Conservation (phyloP, 2,113 vertebrate species). For the Thalassarche chlororhynchos region DNA sequence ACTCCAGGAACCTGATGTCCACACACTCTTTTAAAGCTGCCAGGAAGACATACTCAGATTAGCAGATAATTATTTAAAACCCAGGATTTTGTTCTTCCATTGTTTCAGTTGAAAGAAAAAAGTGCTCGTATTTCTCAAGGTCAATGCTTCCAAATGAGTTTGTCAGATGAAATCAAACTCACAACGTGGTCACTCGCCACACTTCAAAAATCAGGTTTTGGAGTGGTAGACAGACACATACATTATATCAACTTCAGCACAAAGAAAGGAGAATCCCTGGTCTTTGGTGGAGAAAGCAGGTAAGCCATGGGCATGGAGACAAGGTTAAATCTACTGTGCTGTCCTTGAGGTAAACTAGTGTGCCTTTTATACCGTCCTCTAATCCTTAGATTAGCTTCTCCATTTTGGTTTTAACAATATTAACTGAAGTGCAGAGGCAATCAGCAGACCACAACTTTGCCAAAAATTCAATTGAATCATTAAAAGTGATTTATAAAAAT, state of each 20-base stretch:
- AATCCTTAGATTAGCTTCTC: slow-evolving; percentile 14
- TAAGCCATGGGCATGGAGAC: background rate
- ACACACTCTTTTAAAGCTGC: background rate
- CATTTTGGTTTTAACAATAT: background rate
- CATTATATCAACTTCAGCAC: background rate
- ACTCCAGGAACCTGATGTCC: background rate
- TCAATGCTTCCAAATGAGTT: background rate
- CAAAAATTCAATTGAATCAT: slow-evolving; percentile 8
- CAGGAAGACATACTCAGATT: background rate
- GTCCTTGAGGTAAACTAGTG: background rate
- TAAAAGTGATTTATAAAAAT: slow-evolving; percentile 11
- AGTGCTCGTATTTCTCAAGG: background rate
- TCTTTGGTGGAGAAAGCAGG: background rate
- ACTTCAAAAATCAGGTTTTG: background rate
- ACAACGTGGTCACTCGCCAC: background rate
- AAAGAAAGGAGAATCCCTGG: background rate
- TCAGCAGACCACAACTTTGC: background rate
- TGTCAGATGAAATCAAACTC: background rate
- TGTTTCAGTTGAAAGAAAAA: background rate
- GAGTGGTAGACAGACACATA: background rate
- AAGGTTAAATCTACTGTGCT: background rate
- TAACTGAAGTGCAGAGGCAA: slow-evolving; percentile 1
- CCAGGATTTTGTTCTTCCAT: background rate
- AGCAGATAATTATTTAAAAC: background rate
- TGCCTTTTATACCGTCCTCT: background rate